Evolutionary conservation across 2,888 invertebrate species (phyloP).

Genomic region (Acanthococcus lagerstroemiae): DNA sequence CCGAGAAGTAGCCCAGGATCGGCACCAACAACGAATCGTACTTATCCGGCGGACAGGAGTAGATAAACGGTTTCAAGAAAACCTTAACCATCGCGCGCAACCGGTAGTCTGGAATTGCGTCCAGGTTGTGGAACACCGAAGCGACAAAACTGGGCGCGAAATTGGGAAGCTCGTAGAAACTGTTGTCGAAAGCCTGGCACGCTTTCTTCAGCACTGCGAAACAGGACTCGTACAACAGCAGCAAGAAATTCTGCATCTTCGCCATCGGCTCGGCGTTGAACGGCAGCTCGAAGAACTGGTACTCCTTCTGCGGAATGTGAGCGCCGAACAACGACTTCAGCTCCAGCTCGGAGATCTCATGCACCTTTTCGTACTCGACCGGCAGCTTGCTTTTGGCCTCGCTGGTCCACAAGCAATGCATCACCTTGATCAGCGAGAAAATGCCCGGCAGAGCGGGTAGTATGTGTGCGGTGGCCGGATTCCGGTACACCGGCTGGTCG

Average conservation of each 20-base stretch:
- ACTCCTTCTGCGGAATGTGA: constrained; percentile 20
- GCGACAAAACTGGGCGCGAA: constrained; percentile 63
- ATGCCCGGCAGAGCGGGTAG: constrained; percentile 70
- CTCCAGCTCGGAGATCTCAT: constrained; percentile 32
- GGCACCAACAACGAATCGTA: constrained; percentile 67
- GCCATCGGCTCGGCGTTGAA: constrained; percentile 49
- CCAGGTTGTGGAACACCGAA: constrained; percentile 59
- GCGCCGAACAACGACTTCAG: constrained; percentile 24
- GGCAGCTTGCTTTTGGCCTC: constrained; percentile 43
- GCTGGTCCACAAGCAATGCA: constrained; percentile 69
- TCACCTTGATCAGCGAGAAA: constrained; percentile 63
- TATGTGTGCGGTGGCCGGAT: constrained; percentile 76
- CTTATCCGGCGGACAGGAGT: constrained; percentile 73
- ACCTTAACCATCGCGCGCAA: constrained; percentile 70
- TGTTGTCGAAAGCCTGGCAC: constrained; percentile 69
- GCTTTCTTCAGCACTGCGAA: constrained; percentile 70
- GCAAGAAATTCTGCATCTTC: constrained; percentile 75
- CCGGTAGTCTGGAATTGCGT: constrained; percentile 73
- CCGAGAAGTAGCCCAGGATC: constrained; percentile 63
- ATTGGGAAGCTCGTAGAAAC: constrained; percentile 68
- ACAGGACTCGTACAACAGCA: constrained; percentile 68
- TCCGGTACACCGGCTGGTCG: constrained; percentile 66
- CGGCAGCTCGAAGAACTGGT: constrained; percentile 17
- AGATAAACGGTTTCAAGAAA: constrained; percentile 75
- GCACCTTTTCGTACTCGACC: constrained; percentile 22